Evolutionary conservation across 1,140 invertebrate species (phyloP).

Genomic region (Nephotettix cincticeps): DNA sequence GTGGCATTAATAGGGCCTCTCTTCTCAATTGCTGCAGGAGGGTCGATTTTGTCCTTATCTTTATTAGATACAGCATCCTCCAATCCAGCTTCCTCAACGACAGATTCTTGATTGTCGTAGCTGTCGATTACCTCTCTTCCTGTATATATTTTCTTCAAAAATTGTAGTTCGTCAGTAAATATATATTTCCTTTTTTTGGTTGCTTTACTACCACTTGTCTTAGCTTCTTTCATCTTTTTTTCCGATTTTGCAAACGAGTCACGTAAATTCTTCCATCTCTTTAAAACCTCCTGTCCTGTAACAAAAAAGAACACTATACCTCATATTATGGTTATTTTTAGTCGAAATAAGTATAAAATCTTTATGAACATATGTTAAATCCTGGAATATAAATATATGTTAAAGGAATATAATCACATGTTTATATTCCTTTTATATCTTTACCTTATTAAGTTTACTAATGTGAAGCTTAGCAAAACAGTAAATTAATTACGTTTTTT

Average conservation of each 20-base stretch:
- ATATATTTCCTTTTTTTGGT: background rate
- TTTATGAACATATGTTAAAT: too few relatives aligned
- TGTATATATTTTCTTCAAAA: background rate
- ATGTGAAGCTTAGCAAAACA: too few relatives aligned
- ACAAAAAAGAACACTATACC: too few relatives aligned
- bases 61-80: background rate
- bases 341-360: too few relatives aligned
- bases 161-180: background rate
- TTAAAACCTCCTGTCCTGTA: conserved; percentile 22
- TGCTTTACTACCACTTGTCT: background rate
- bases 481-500: background rate
- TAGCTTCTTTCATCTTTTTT: conserved; percentile 26
- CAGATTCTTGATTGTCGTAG: background rate
- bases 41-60: background rate
- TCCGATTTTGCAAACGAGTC: conserved; percentile 8
- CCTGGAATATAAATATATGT: too few relatives aligned
- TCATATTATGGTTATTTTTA: too few relatives aligned
- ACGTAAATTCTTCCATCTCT: conserved; percentile 14
- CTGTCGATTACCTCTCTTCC: background rate
- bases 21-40: background rate
- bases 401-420: too few relatives aligned
- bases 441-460: too few relatives aligned
- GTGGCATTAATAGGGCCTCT: too few relatives aligned
- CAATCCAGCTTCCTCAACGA: background rate
- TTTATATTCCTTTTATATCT: too few relatives aligned